Conservation (phyloP, 1,140 invertebrate genomes). For the Pararge aegeria region DNA sequence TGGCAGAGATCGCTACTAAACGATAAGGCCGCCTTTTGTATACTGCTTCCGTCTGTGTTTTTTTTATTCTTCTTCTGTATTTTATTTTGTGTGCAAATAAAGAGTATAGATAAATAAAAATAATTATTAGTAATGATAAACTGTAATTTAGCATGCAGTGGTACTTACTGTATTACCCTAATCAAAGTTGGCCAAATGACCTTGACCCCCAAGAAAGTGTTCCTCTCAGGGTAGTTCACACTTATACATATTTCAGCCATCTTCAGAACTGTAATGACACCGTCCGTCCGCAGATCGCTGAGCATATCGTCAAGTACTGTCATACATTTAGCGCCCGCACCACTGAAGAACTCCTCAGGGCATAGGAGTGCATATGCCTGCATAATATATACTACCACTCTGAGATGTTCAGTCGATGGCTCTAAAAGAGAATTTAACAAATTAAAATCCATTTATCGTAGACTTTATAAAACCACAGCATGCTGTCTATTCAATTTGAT, state of each 20-base stretch:
- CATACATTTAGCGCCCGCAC: constrained; percentile 85
- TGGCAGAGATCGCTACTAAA: too few species aligned
- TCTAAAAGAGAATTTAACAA: constrained; percentile 78
- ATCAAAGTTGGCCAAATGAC: constrained; percentile 82
- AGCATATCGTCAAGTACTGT: constrained; percentile 85
- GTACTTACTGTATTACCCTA: constrained; percentile 84
- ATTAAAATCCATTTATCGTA: not conserved
- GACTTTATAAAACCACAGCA: too few species aligned
- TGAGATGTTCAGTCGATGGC: constrained; percentile 89
- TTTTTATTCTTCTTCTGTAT: too few species aligned
- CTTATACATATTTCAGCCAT: constrained; percentile 87
- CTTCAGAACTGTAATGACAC: constrained; percentile 86
- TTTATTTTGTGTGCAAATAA: too few species aligned
- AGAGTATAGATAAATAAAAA: too few species aligned
- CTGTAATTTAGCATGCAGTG: too few species aligned
- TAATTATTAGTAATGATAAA: too few species aligned
- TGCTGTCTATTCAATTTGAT: too few species aligned
- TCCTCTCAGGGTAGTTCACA: constrained; percentile 82
- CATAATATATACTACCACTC: constrained; percentile 88
- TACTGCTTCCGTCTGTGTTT: too few species aligned
- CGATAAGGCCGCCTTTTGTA: too few species aligned
- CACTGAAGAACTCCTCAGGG: constrained; percentile 88
- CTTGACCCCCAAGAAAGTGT: constrained; percentile 82
- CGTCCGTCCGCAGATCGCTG: constrained; percentile 89
- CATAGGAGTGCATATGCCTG: constrained; percentile 91